Percentiles rank a stretch among this genome's conserved stretches.
phyloP scores from a whole-genome alignment of 2,888 invertebrate species.

The Geophilus truncorum region DNA sequence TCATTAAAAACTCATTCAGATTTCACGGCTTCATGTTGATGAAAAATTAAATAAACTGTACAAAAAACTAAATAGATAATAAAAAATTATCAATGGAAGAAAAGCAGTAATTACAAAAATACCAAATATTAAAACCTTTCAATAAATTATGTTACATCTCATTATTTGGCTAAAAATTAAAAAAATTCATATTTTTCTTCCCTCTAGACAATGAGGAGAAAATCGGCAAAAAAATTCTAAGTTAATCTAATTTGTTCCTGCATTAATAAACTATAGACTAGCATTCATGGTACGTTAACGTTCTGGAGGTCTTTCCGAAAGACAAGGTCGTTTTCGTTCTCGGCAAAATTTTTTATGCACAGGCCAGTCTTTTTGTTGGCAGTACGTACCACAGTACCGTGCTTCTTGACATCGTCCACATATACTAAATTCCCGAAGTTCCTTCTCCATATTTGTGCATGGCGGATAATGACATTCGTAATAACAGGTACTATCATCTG shows the following conservation, averaged over 20 bases:
- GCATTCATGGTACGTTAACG: slow-evolving; percentile 41
- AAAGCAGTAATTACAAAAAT: slow-evolving; percentile 3
- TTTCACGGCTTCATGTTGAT: neutral
- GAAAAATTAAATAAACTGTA: neutral
- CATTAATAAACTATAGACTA: slow-evolving; percentile 27
- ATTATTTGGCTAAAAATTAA: neutral
- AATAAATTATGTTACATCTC: slow-evolving; percentile 30
- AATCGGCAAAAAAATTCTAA: neutral
- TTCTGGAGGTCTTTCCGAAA: slow-evolving; percentile 45
- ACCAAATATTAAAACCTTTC: slow-evolving; percentile 8
- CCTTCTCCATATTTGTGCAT: slow-evolving; percentile 53
- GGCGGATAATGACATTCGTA: slow-evolving; percentile 55
- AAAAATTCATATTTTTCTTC: neutral
- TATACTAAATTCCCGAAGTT: slow-evolving; percentile 53
- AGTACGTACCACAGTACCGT: slow-evolving; percentile 51
- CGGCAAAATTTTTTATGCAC: slow-evolving; percentile 51
- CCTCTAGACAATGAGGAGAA: neutral
- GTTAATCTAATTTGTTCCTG: neutral
- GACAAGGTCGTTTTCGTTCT: slow-evolving; percentile 44
- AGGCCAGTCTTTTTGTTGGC: slow-evolving; percentile 53
- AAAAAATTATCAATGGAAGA: neutral
- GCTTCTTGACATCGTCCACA: slow-evolving; percentile 53
- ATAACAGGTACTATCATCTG: slow-evolving; percentile 49
- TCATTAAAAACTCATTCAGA: neutral
- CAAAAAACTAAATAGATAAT: slow-evolving; percentile 6